Base-by-base conservation (phyloP, 2,113 vertebrate genomes). In the Forbesichthys papilliferus region DNA sequence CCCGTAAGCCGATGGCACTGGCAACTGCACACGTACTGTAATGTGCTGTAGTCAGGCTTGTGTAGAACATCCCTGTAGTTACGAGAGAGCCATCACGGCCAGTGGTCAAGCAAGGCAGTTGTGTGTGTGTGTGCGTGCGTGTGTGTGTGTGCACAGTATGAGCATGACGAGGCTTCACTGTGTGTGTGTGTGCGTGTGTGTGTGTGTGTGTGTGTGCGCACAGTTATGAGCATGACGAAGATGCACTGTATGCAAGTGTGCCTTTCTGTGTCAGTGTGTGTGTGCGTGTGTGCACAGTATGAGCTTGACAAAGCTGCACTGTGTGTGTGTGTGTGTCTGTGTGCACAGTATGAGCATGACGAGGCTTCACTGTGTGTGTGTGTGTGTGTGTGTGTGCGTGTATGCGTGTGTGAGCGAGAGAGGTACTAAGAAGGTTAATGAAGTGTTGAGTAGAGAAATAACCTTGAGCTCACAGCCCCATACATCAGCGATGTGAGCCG, bases 401-500 rank as follows among this genome's bases (percentile, higher is more conserved):
- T 11, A 4, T 14, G 13, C 12, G 33, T 12, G 51, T 4, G 51
- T n/a, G 51, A 5, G 59, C 5, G 59, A 2, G 59, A 13, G 33
- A 9, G 71, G 68, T 77, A 78, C 69, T 2, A 42, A 60, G 72
- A 74, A 84, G 81, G 83, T 91, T 91, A 91, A 90, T 90, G 88
- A 91, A 87, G 81, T 81, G 82, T 84, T 86, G 75, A 77, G 73
- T 71, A 75, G 80, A 88, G 81, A 87, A 88, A 91, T 89, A 89
- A 88, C 89, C 87, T 90, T 89, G 84, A 83, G 88, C 77, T 81
- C 27, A 42, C 5, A 42, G 36, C 36, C 72, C 79, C 81, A 87
- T 91, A 86, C 86, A 90, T 90, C 88, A 92, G 81, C 70, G 57
- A 69, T 66, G 62, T 73, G 74, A 86, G 86, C 85, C 58, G 66